These are phyloP conservation scores for Furcula furcula DNA, from an alignment of 2,888 invertebrate species.

Conservation along the genomic window DNA sequence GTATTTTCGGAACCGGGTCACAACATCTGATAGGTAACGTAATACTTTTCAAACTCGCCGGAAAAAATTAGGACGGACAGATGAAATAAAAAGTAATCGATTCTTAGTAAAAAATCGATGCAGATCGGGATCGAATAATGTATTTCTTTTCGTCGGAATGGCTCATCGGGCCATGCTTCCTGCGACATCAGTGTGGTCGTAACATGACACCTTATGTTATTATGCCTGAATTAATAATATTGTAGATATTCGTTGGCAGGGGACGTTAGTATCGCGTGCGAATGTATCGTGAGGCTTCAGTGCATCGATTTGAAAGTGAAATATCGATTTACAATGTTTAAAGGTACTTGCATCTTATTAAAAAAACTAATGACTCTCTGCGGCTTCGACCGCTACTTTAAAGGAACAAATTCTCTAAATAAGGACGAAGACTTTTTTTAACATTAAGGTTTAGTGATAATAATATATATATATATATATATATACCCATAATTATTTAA, in stretches of 20 bases:
- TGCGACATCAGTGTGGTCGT: constrained; percentile 78
- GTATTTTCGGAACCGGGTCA: constrained; percentile 39
- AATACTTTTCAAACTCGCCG: constrained; percentile 37
- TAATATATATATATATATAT: no score
- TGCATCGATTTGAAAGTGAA: constrained; percentile 61
- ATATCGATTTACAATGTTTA: constrained; percentile 65
- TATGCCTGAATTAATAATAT: constrained; percentile 80
- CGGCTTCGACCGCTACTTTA: no score
- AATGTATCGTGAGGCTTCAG: constrained; percentile 74
- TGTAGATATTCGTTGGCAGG: constrained; percentile 70
- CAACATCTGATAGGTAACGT: constrained; percentile 42
- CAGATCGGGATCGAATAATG: constrained; percentile 55
- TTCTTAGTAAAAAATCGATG: constrained; percentile 55
- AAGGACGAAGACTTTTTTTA: no score
- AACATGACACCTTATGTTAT: constrained; percentile 74
- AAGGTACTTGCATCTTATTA: constrained; percentile 26
- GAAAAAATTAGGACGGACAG: constrained; percentile 45
- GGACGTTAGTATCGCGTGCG: constrained; percentile 69
- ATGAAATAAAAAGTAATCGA: constrained; percentile 55
- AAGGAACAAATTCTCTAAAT: no score
- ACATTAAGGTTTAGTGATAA: no score
- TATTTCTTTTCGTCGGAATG: constrained; percentile 72
- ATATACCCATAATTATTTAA: no score
- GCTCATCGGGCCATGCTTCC: constrained; percentile 76
- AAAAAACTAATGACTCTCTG: no score